Conservation (phyloP, 64 coral and sea anemone genomes). For the Actinia equina region DNA sequence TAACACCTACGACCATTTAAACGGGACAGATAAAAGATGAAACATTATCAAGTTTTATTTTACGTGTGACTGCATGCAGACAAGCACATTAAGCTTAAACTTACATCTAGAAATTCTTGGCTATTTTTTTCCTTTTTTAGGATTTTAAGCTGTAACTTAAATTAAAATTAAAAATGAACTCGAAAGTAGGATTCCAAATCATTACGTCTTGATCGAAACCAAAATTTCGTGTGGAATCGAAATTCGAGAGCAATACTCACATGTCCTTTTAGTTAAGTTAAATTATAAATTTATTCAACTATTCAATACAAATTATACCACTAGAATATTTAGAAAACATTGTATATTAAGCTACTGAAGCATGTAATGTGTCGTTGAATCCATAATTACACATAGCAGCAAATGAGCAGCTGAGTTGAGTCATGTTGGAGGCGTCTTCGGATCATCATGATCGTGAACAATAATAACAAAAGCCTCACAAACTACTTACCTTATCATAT, state of each 20-base stretch:
- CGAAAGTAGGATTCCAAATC: neutral
- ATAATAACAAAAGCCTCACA: slow-evolving; percentile 18
- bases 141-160: neutral
- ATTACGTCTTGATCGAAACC: neutral
- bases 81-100: neutral
- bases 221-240: neutral
- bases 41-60: neutral
- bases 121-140: neutral
- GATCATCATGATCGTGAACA: no score
- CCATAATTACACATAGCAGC: neutral
- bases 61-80: neutral
- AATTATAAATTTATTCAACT: neutral
- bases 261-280: neutral
- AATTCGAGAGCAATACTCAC: neutral
- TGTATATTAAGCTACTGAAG: neutral
- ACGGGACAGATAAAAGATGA: neutral
- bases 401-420: neutral
- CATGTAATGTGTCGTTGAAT: neutral
- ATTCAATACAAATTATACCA: neutral
- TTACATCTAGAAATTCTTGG: neutral
- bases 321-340: neutral
- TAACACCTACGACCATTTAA: neutral
- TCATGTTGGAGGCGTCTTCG: neutral
- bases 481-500: slow-evolving; percentile 77
- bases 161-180: neutral